These are phyloP conservation scores for Clarias batrachus DNA, from an alignment of 2,113 vertebrate species.

Conservation along the genomic window DNA sequence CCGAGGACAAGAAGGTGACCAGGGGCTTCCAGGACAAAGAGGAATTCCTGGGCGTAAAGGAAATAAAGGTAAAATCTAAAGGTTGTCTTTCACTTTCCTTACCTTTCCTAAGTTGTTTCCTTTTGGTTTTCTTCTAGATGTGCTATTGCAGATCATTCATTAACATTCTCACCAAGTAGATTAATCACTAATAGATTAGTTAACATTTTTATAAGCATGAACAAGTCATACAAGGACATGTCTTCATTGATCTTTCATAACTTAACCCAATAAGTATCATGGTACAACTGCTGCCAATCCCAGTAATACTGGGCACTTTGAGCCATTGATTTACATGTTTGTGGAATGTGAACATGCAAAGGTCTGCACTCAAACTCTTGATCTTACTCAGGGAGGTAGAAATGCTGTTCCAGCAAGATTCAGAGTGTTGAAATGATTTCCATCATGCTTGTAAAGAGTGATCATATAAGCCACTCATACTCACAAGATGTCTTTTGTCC, in stretches of 20 bases:
- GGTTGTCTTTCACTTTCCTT: neutral
- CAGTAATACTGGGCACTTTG: neutral
- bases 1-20: conserved; percentile 75
- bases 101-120: neutral
- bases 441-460: neutral
- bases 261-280: neutral
- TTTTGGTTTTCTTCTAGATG: too few relatives aligned
- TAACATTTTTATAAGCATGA: neutral
- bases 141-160: neutral
- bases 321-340: too few relatives aligned
- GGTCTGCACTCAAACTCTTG: neutral
- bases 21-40: conserved; percentile 73
- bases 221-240: neutral
- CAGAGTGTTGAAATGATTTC: neutral
- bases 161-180: neutral
- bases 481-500: neutral
- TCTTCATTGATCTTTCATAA: neutral
- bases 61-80: conserved; percentile 67
- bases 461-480: neutral
- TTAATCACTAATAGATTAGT: too few relatives aligned
- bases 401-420: neutral
- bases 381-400: neutral
- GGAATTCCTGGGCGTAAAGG: conserved; percentile 78
- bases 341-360: too few relatives aligned
- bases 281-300: neutral